Percentiles rank a stretch among this genome's conserved stretches.
Evolutionary conservation across 2,113 vertebrate genomes (phyloP).

Genomic region (Rhombomys opimus): DNA sequence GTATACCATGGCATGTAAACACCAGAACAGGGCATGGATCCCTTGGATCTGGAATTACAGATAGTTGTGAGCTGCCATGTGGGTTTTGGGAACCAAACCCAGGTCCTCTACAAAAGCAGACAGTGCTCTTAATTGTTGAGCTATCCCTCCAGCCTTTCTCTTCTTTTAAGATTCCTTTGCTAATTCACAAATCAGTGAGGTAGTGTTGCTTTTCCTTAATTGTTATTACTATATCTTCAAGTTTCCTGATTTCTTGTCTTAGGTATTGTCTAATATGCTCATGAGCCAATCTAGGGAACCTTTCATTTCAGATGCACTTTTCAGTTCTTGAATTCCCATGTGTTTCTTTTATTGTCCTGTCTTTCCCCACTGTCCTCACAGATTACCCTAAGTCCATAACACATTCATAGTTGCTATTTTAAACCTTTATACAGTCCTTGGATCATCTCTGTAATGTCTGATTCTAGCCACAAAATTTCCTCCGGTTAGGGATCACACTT

Average conservation of each 20-base stretch:
- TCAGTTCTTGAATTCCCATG: background rate
- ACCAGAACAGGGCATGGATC: no score
- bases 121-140: background rate
- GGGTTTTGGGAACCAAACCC: background rate
- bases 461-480: background rate
- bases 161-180: background rate
- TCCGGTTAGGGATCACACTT: background rate
- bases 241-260: background rate
- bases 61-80: background rate
- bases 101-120: background rate
- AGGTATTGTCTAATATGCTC: background rate
- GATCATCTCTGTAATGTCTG: constrained; percentile 15
- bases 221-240: constrained; percentile 31
- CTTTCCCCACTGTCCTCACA: background rate
- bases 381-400: background rate
- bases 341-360: background rate
- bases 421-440: constrained; percentile 1
- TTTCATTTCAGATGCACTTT: constrained; percentile 17
- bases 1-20: background rate
- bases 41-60: background rate
- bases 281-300: background rate
- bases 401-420: background rate
- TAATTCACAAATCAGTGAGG: background rate
- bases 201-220: background rate
- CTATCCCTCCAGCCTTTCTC: background rate